Evolutionary conservation across 2,888 invertebrate species (phyloP).

Genomic region (Mythimna impura): DNA sequence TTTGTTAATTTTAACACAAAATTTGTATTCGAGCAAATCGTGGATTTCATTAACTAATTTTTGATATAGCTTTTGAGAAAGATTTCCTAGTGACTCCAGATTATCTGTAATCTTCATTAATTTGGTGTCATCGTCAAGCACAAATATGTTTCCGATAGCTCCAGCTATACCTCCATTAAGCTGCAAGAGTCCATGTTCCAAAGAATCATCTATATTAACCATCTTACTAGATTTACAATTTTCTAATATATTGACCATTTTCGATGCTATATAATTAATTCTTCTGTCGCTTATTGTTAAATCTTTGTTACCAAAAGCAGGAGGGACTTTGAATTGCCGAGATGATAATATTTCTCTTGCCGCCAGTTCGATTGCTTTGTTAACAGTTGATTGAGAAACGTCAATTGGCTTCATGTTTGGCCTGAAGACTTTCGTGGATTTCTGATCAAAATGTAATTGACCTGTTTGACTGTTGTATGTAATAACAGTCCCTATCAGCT

Average conservation of each 20-base stretch:
- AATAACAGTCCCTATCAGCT: background rate
- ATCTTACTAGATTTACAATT: background rate
- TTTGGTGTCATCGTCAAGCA: background rate
- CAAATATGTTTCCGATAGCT: background rate
- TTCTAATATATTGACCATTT: background rate
- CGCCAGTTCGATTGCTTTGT: constrained; percentile 33
- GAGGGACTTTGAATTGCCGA: constrained; percentile 36
- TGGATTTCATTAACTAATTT: background rate
- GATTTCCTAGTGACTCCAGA: background rate
- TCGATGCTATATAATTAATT: background rate
- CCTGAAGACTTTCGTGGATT: background rate
- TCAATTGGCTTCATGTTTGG: constrained; percentile 19
- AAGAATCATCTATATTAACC: constrained; percentile 30
- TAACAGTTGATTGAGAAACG: constrained; percentile 21
- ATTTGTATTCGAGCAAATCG: constrained; percentile 24
- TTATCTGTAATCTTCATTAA: background rate
- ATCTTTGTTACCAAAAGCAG: constrained; percentile 53
- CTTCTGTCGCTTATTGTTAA: constrained; percentile 31
- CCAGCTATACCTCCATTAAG: background rate
- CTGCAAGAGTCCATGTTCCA: background rate
- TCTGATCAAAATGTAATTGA: constrained; percentile 25
- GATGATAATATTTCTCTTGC: constrained; percentile 26
- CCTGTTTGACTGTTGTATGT: constrained; percentile 5
- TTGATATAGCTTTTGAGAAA: background rate
- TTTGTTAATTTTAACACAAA: background rate